Conservation (phyloP, 2,888 invertebrate species). For the Phania funesta region DNA sequence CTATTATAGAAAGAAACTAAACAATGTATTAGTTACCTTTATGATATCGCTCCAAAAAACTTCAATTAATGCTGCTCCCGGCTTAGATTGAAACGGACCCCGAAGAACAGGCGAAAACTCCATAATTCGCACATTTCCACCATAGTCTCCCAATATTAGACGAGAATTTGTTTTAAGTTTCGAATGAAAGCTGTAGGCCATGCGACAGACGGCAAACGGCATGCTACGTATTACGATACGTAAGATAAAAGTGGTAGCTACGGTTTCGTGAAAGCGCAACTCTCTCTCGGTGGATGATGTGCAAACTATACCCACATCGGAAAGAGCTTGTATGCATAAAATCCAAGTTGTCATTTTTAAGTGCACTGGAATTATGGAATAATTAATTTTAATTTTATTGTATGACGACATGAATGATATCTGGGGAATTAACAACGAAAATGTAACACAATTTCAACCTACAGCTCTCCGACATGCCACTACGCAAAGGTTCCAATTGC, state of each 20-base stretch:
- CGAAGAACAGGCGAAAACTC: constrained; percentile 84
- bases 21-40: constrained; percentile 75
- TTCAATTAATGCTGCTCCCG: constrained; percentile 83
- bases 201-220: constrained; percentile 76
- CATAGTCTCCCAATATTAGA: constrained; percentile 87
- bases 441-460: constrained; percentile 72
- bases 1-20: background rate
- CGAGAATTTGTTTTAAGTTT: constrained; percentile 77
- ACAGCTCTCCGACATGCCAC: constrained; percentile 85
- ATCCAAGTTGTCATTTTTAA: constrained; percentile 86
- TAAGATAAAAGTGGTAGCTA: constrained; percentile 87
- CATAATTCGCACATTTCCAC: constrained; percentile 86
- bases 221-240: constrained; percentile 86
- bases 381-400: too few relatives aligned
- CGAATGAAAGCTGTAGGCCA: constrained; percentile 75
- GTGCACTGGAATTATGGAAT: constrained; percentile 80
- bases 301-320: constrained; percentile 89
- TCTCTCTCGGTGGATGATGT: constrained; percentile 89
- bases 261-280: constrained; percentile 89
- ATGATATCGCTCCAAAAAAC: constrained; percentile 83
- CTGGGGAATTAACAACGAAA: background rate
- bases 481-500: constrained; percentile 85
- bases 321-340: constrained; percentile 86
- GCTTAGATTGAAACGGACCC: constrained; percentile 87
- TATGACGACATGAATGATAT: background rate